These are phyloP conservation scores for Ctenicera cuprea DNA, from an alignment of 2,888 invertebrate genomes.

Conservation along the genomic window DNA sequence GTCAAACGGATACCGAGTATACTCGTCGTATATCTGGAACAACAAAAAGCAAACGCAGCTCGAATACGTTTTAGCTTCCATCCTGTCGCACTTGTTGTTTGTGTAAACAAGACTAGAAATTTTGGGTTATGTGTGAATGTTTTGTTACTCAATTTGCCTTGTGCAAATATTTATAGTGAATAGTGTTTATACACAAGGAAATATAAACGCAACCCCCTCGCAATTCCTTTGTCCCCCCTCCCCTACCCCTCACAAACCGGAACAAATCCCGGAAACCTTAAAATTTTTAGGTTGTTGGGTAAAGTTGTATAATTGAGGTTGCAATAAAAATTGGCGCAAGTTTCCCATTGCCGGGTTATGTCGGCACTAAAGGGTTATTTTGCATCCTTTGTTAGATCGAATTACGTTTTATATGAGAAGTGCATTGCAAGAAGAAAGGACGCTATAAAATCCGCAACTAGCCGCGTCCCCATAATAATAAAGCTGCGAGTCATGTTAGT, in stretches of 20 bases:
- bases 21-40: conserved; percentile 11
- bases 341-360: too few relatives aligned
- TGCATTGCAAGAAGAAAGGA: conserved; percentile 12
- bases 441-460: conserved; percentile 39
- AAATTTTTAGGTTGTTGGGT: too few relatives aligned
- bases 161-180: conserved; percentile 43
- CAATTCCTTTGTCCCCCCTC: background rate
- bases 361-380: too few relatives aligned
- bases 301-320: too few relatives aligned
- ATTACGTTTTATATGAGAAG: conserved; percentile 21
- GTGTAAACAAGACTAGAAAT: conserved; percentile 40
- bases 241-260: too few relatives aligned
- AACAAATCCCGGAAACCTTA: background rate
- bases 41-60: conserved; percentile 32
- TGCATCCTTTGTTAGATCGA: conserved; percentile 25
- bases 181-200: conserved; percentile 26
- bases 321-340: too few relatives aligned
- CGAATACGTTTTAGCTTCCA: conserved; percentile 26
- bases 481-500: conserved; percentile 44
- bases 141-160: conserved; percentile 43
- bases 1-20: conserved; percentile 18
- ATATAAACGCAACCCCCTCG: background rate
- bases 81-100: conserved; percentile 36
- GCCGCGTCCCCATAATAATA: conserved; percentile 36
- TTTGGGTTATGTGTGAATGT: conserved; percentile 42